Base-by-base conservation (phyloP, 1,140 invertebrate species). In the Drosophila albomicans region DNA sequence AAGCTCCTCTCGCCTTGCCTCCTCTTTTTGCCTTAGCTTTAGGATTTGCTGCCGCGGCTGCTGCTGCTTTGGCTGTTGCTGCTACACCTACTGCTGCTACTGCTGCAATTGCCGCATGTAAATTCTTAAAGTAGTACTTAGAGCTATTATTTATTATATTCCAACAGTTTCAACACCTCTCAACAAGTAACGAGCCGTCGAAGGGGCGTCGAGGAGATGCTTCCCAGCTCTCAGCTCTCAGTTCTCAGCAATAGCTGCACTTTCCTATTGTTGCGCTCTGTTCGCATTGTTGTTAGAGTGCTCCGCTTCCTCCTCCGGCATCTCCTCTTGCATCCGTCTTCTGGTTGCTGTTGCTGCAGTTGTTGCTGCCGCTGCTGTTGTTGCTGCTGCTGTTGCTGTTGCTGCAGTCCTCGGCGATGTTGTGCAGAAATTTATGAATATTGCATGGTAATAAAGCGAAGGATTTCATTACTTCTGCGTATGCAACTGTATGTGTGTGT, bases 121-220 rank as follows among this genome's bases (percentile, higher is more conserved):
- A 91, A 91, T 91, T 91, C 88, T 91, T 91, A 91, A 91, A 91
- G 89, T 91, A 91, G 88, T 91, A 91, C 84, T 91, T 91, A 91
- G 84, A 79, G 79, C 81, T 91, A 91, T 91, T 91, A 91, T 91
- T 91, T 91, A 91, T 91, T 91, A 89, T 89, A 91, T 91, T 89
- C 89, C 89, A 91, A 80, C 84, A 90, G 79, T 91, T 91, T 91
- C 88, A 91, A 82, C 88, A 91, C 88, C 88, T 91, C 89, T 91
- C 88, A 91, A 91, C 88, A 91, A 91, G 88, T 91, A 78, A 80
- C 73, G 45, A 66, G 62, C 35, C 45, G 43, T 57, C 16, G 30
- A 43, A 30, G 46, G 56, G 68, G 41, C 63, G 49, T 10, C 48
- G 56, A 32, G 35, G 49, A 10, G 57, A 7, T 35, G 13, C 30